These are phyloP conservation scores for Sturnira hondurensis DNA, from an alignment of 2,113 vertebrate species.

Conservation along the genomic window DNA sequence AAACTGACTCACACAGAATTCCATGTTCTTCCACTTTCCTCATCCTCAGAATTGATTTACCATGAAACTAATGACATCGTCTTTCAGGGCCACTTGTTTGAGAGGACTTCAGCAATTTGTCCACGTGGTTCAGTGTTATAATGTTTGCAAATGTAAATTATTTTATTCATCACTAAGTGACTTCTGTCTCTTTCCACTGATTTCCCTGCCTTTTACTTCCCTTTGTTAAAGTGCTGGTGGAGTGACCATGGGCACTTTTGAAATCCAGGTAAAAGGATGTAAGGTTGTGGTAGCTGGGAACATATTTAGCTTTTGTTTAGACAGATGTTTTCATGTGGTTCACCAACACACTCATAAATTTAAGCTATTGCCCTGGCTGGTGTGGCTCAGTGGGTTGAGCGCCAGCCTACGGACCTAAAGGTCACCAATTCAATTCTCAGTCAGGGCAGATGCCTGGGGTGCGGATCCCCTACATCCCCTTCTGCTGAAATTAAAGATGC, in stretches of 20 bases:
- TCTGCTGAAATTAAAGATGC: constrained; percentile 4
- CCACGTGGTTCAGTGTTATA: neutral
- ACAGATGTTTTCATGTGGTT: neutral
- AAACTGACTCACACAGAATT: neutral
- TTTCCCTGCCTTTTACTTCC: neutral
- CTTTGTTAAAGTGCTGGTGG: neutral
- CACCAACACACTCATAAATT: neutral
- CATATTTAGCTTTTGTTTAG: neutral
- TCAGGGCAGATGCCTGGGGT: no score
- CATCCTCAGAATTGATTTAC: neutral
- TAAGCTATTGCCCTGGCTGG: neutral
- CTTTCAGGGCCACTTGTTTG: neutral
- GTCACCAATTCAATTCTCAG: no score
- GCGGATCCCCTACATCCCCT: no score
- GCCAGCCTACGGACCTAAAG: no score
- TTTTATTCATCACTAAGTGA: neutral
- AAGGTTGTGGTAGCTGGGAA: neutral
- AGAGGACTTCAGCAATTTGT: neutral
- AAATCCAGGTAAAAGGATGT: neutral
- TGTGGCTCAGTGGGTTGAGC: no score
- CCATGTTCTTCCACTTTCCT: neutral
- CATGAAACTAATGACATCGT: neutral
- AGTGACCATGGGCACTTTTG: neutral
- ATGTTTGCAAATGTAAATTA: neutral
- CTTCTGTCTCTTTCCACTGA: neutral